Evolutionary conservation across 2,888 invertebrate species (phyloP), one percentile per base, ranked within the genome.

Genomic region (Pheosia gnoma): DNA sequence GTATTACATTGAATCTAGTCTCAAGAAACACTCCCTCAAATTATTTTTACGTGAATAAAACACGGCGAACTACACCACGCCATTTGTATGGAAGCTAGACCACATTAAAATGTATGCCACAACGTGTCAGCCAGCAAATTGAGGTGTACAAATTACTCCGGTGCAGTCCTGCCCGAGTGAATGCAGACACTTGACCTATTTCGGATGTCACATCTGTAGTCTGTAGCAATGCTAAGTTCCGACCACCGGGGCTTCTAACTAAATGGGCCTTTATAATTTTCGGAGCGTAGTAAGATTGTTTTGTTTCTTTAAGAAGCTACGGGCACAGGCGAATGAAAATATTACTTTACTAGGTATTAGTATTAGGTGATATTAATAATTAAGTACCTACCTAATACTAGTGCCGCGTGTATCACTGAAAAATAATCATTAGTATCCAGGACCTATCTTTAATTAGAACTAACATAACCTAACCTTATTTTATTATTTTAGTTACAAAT

Each of bases 151-250:
- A 84, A 85, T 87, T 82, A 84, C 82, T 72, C 68, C 67, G 76
- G 77, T 78, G 78, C 78, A 80, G 75, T 73, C 74, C 71, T 74
- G 25, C 25, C 25, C 25, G 25, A 25, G 25, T 25, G 81, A 81
- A 84, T 84, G 82, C 77, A 74, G 69, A 69, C 83, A 80, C 84
- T 86, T 89, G 88, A 89, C 90, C 89, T 72, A 82, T 81, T 87
- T 88, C 79, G 72, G 77, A 74, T 84, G 84, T 81, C 80, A 80
- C 77, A 75, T 78, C 75, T 74, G 68, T 62, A 74, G 72, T 78
- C 75, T 74, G 68, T 62, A 74, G 72, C 61, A 72, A 36, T 63
- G 62, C 70, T 64, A 63, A 72, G 77, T 75, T 68, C 70, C 69
- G 59, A 64, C 69, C 60, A 47, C 58, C 62, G 56, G 61, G 52